Conservation (phyloP, 2,113 vertebrate species). For the Miniopterus natalensis region DNA sequence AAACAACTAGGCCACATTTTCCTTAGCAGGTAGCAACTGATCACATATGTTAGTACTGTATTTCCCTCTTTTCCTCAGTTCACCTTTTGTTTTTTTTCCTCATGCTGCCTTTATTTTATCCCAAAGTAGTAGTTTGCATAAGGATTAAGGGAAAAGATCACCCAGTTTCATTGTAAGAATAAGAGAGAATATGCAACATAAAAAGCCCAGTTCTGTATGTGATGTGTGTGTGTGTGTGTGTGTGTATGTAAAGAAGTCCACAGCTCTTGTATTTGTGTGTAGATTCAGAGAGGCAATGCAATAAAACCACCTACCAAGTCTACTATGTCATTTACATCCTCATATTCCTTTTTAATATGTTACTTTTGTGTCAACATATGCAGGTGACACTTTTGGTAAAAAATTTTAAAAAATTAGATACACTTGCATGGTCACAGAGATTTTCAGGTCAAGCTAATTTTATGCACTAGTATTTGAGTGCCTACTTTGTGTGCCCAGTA, state of each 20-base stretch:
- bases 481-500: not conserved
- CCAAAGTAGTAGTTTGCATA: not conserved
- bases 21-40: not conserved
- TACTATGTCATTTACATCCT: not conserved
- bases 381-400: not conserved
- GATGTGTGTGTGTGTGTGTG: not conserved
- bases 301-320: not conserved
- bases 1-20: not conserved
- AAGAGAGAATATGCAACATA: not conserved
- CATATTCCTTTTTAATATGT: conserved; percentile 1
- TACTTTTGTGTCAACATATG: not conserved
- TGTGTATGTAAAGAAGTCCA: not conserved
- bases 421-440: not conserved
- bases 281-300: not conserved
- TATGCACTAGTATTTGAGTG: not conserved
- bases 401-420: not conserved
- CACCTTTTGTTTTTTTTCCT: not conserved
- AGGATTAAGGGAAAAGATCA: not conserved
- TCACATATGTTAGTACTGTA: not conserved
- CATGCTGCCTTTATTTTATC: not conserved
- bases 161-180: not conserved
- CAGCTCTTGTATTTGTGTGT: not conserved
- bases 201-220: not conserved
- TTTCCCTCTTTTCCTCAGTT: not conserved
- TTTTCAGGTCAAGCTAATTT: conserved; percentile 31